Conservation (phyloP, 2,113 vertebrate species). For the Arothron firmamentum region DNA sequence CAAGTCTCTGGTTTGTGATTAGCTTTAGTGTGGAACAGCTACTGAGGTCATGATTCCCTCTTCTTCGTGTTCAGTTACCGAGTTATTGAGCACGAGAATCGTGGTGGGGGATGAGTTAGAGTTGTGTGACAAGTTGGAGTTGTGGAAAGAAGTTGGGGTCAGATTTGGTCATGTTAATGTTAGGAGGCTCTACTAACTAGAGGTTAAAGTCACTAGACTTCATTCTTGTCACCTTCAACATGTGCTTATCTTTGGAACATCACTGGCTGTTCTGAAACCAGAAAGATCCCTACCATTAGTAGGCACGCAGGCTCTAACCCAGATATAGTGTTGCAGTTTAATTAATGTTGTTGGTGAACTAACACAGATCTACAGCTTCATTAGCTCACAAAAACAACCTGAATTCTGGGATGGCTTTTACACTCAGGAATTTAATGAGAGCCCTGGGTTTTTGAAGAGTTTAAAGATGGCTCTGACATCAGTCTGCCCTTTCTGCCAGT, state of each 20-base stretch:
- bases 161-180: no score
- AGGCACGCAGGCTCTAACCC: not conserved
- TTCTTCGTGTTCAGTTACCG: no score
- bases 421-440: constrained; percentile 1
- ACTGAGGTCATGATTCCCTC: not conserved
- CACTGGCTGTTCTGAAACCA: no score
- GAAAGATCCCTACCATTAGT: not conserved
- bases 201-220: no score
- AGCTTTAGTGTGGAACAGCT: not conserved
- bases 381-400: not conserved
- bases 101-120: no score
- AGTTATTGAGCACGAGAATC: no score
- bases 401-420: not conserved
- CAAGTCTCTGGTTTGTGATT: not conserved
- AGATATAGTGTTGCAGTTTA: not conserved
- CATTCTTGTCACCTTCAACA: no score
- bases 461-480: constrained; percentile 16
- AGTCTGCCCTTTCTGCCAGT: constrained; percentile 10
- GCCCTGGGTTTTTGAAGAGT: not conserved
- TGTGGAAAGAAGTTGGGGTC: no score
- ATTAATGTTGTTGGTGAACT: not conserved
- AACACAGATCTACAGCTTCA: not conserved
- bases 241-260: no score
- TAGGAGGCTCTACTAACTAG: no score
- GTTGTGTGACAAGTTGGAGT: no score